Evolutionary conservation across 2,113 vertebrate genomes (phyloP), one percentile per base, ranked within the genome.

Genomic region (Limanda limanda): DNA sequence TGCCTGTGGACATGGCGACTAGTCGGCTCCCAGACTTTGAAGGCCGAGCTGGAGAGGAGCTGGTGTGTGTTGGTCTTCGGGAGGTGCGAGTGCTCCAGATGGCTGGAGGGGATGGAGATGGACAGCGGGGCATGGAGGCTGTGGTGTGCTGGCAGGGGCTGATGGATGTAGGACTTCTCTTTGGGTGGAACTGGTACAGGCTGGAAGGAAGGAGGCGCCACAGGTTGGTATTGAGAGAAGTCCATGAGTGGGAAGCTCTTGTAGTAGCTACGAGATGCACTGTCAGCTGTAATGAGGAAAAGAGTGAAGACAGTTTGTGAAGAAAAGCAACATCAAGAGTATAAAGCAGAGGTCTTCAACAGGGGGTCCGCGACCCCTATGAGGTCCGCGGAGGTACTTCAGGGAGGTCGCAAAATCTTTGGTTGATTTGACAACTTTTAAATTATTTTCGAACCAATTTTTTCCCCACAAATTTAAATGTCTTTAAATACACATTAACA

Each of bases 201-300:
- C 23, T 95, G 95, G 81, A 96, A 96, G 62, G 93, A 79, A 66
- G 93, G 88, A 1, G 89, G 76, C 0, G 80, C 80, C 27, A 81
- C 80, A 2, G 89, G 84, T 51, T 92, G 91, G 79, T 94, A 92
- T 0, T 93, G 94, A 37, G 94, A 69, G 31, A 93, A 91, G 68
- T 98, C 96, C 37, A 94, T 84, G 27, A 92, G 86, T 0, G 95
- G 94, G 10, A 96, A 96, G 8, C 92, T 95, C 90, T 95, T 95
- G 86, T 95, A 97, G 93, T 96, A 96, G 79, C 96, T 94, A 40
- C 93, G 89, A 0, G 93, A 83, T 1, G 92, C 74, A 0, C 87
- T 95, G 81, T 97, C 96, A 78, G 95, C 74, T 94, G 71, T 18
- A 54, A 61, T 62, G 42, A 31, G 6, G 31, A 31, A 59, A 70